Evolutionary conservation across 2,113 vertebrate species (phyloP), one percentile per base, ranked within the genome.

Genomic region (Ifrita kowaldi): DNA sequence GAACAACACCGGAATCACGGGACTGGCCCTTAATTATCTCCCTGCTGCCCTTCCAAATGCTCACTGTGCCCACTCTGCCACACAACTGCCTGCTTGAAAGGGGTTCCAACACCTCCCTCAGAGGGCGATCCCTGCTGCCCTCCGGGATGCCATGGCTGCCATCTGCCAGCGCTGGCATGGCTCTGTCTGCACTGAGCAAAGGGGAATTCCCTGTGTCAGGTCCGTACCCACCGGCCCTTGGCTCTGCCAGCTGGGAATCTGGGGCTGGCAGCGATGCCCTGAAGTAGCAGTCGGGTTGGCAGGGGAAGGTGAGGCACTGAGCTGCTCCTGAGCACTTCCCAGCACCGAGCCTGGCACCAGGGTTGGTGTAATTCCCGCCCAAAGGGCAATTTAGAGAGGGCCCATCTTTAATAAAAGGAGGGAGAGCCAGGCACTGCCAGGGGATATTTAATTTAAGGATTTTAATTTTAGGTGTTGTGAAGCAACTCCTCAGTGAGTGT

Each of bases 231-330:
- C 52, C 1, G 8, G 56, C 30, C 16, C 4, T 35, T 11, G 50
- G 69, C 49, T 74, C 52, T 90, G 93, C 88, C 92, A 90, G 19
- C 37, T 42, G 84, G 74, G 94, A 94, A 93, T 80, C 13, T 21
- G 42, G n/a, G 56, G 42, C 60, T 95, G 95, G 95, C 93, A 96
- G 47, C 4, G 13, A 39, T 60, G 74, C 11, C 28, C 63, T 63
- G 69, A 23, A 6, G 7, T 1, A 35, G 59, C 63, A 74, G 50
- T 33, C 1, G 4, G 67, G 39, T 71, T 80, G 89, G 88, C 93
- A 86, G 42, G 59, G 46, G 46, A 57, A 83, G n/a, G 30, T 0
- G 0, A 85, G 75, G 68, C 11, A 28, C 37, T 69, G 74, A 39
- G n/a, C 27, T 57, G 62, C 28, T 83, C 50, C 47, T 17, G 7